These are phyloP conservation scores for Drosophila kuntzei DNA, from an alignment of 2,888 invertebrate species.

Conservation along the genomic window DNA sequence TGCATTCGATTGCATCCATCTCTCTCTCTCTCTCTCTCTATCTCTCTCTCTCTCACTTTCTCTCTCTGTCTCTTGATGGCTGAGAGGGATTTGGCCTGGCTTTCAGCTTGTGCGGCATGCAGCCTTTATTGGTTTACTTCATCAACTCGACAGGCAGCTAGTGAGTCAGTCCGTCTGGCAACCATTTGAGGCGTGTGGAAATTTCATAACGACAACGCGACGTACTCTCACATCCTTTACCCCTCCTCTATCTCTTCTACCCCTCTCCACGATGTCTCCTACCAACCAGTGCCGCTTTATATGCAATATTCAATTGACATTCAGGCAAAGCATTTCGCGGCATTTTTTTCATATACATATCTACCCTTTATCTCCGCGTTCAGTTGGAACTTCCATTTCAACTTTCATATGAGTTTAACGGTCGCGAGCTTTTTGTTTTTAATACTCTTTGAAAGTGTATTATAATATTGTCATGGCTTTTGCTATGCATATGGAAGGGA, in stretches of 20 bases:
- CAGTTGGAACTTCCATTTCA: slow-evolving; percentile 64
- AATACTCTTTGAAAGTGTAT: slow-evolving; percentile 4
- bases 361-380: slow-evolving; percentile 3
- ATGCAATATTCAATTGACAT: slow-evolving; percentile 82
- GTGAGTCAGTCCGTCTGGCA: slow-evolving; percentile 51
- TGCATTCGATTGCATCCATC: slow-evolving; percentile 58
- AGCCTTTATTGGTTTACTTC: slow-evolving; percentile 82
- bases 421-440: slow-evolving; percentile 31
- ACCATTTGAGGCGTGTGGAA: slow-evolving; percentile 73
- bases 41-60: background rate
- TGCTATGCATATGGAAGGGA: too few relatives aligned
- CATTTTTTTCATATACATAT: slow-evolving; percentile 52
- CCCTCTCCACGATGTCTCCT: background rate
- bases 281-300: slow-evolving; percentile 49
- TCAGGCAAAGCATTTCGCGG: slow-evolving; percentile 72
- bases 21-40: background rate
- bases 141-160: slow-evolving; percentile 74
- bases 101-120: slow-evolving; percentile 74
- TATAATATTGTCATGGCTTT: background rate
- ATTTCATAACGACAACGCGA: slow-evolving; percentile 74
- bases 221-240: slow-evolving; percentile 1
- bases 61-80: background rate
- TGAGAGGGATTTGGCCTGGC: slow-evolving; percentile 70
- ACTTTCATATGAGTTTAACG: slow-evolving; percentile 72
- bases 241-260: too few relatives aligned